Base-by-base conservation (phyloP, 2,888 invertebrate species). In the Onchidella celtica region DNA sequence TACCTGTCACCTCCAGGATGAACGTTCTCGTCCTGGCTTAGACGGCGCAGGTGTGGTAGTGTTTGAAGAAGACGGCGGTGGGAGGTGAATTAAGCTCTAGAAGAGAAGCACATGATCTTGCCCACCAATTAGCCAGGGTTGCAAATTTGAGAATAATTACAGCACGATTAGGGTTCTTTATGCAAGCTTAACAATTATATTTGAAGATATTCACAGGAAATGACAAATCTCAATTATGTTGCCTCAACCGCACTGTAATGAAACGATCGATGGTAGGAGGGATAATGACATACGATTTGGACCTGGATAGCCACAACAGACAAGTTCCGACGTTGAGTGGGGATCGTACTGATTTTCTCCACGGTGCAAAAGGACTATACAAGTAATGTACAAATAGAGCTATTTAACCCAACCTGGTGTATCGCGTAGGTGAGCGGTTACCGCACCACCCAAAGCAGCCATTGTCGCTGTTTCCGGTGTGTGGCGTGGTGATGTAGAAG, bases 111-210 rank as follows among this genome's bases (percentile, higher is more conserved):
- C 11, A 2, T 11, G 32, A 29, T 32, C 65, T 17, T 2, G 32
- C 2, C 63, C 27, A 4, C 29, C 63, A 27, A 63, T 27, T 32
- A 27, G 36, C 1, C n/a, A n/a, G n/a, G n/a, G 66, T 11, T 34
- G 36, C 66, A 36, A 66, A 36, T 36, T 66, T 36, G 32, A 38
- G 6, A 34, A 66, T 66, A 66, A 66, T 66, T 66, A 36, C 66
- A 66, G 17, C n/a, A 36, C 66, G n/a, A 66, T 66, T 66, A 66
- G 27, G 36, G n/a, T n/a, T 9, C 21, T 66, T 36, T 36, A 66
- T 21, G 1, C n/a, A 14, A n/a, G 21, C 6, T 11, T n/a, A 11
- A 3, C 66, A 66, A 66, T 66, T 66, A 66, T n/a, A 17, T 66
- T 36, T n/a, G 1, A 36, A 2, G 36, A n/a, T n/a, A n/a, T n/a